Conservation (phyloP, 1,140 invertebrate species). For the Bacillus rossius region DNA sequence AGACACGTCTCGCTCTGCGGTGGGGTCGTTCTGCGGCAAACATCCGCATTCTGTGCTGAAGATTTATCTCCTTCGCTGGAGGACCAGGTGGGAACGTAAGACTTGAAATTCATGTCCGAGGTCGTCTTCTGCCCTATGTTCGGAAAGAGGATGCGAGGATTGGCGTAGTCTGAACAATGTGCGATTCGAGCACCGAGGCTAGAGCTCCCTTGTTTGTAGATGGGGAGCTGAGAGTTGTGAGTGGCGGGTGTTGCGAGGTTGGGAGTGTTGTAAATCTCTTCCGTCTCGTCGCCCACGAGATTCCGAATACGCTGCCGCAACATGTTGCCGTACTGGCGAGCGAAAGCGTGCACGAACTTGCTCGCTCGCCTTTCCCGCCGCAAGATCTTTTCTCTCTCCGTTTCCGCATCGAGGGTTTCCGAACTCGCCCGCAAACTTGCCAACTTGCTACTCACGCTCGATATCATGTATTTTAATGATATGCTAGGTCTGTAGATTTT, state of each 20-base stretch:
- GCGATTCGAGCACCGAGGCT: slow-evolving; percentile 79
- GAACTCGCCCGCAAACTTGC: slow-evolving; percentile 19
- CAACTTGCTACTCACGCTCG: slow-evolving; percentile 38
- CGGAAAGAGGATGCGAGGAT: slow-evolving; percentile 60
- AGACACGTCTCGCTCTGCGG: neutral
- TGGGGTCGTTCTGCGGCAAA: too few species aligned
- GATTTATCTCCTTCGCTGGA: slow-evolving; percentile 51
- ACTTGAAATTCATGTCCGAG: slow-evolving; percentile 38
- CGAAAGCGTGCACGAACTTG: slow-evolving; percentile 30
- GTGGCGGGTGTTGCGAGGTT: slow-evolving; percentile 3
- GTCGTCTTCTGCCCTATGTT: slow-evolving; percentile 23
- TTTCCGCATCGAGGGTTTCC: slow-evolving; percentile 3
- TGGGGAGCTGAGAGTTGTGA: neutral
- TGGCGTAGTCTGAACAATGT: slow-evolving; percentile 67
- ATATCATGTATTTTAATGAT: slow-evolving; percentile 41
- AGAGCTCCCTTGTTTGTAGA: slow-evolving; percentile 54
- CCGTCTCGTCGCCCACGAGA: slow-evolving; percentile 24
- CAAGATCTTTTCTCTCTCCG: slow-evolving; percentile 8
- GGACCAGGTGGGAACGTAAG: slow-evolving; percentile 51
- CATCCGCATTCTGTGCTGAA: slow-evolving; percentile 16
- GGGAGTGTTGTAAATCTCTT: slow-evolving; percentile 25
- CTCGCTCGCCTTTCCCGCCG: slow-evolving; percentile 19
- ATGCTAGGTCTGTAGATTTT: slow-evolving; percentile 62
- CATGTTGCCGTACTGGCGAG: slow-evolving; percentile 37
- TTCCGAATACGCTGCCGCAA: slow-evolving; percentile 36